Percentiles rank a stretch among this genome's conserved stretches.
phyloP scores from a whole-genome alignment of 1,140 invertebrate genomes.

The Ectropis grisescens region DNA sequence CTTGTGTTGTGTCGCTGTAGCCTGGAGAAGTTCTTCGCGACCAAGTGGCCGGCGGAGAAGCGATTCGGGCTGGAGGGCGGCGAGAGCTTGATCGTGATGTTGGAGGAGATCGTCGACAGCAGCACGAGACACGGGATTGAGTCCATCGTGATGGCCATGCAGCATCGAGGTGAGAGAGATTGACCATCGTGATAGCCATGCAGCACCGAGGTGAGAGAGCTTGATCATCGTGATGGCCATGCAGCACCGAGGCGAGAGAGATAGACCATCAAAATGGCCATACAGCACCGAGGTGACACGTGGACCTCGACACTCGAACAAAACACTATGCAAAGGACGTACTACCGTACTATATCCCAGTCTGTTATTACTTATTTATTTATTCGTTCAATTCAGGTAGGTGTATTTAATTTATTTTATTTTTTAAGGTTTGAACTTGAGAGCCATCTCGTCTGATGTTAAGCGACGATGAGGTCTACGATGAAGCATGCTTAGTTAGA shows the following conservation, averaged over 20 bases:
- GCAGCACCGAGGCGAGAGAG: constrained; percentile 82
- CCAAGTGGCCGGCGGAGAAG: constrained; percentile 92
- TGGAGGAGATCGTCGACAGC: constrained; percentile 91
- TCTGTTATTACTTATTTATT: too few relatives aligned
- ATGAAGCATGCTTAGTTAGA: too few relatives aligned
- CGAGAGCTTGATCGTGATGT: constrained; percentile 89
- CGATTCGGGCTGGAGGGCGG: constrained; percentile 94
- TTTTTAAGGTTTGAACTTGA: too few relatives aligned
- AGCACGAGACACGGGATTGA: constrained; percentile 84
- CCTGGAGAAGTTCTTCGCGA: constrained; percentile 89
- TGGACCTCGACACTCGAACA: too few relatives aligned
- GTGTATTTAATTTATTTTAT: too few relatives aligned
- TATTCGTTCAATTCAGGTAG: too few relatives aligned
- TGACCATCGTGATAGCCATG: constrained; percentile 91
- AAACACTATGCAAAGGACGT: too few relatives aligned
- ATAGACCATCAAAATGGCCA: constrained; percentile 88
- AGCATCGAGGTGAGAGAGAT: constrained; percentile 79
- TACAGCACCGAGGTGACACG: constrained; percentile 88
- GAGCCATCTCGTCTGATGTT: too few relatives aligned
- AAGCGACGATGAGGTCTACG: too few relatives aligned
- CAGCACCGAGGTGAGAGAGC: constrained; percentile 81
- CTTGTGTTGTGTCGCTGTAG: constrained; percentile 52
- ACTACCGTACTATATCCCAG: too few relatives aligned
- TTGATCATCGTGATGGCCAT: constrained; percentile 90
- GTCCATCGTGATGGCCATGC: constrained; percentile 91